phyloP scores from a whole-genome alignment of 2,113 vertebrate species.

The Thomomys bottae region DNA sequence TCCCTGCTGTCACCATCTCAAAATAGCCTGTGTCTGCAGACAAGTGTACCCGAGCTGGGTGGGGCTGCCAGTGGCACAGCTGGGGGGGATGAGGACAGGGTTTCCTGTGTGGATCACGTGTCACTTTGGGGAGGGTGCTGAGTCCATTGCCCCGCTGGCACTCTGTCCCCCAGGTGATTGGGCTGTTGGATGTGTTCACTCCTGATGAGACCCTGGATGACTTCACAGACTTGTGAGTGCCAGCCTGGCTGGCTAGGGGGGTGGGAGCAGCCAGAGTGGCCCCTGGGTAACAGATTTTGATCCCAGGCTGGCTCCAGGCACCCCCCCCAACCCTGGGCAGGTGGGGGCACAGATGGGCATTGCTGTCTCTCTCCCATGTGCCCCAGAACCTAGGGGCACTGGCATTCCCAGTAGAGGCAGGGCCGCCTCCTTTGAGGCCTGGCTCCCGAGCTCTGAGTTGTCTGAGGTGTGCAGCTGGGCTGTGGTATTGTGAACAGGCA shows the following conservation, averaged over 20 bases:
- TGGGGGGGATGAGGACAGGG: background rate
- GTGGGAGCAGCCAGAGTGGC: background rate
- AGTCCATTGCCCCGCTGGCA: background rate
- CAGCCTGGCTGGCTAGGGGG: accelerated
- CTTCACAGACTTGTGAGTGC: constrained; percentile 97
- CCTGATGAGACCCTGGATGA: constrained; percentile 93
- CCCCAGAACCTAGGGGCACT: background rate
- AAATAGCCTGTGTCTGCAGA: constrained; percentile 70
- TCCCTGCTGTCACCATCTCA: constrained; percentile 45
- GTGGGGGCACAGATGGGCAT: background rate
- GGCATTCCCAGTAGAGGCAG: background rate
- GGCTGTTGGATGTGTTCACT: constrained; percentile 96
- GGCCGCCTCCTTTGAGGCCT: background rate
- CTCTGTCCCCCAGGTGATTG: constrained; percentile 91
- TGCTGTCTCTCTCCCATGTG: accelerated
- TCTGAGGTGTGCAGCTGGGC: background rate
- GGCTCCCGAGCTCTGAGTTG: background rate
- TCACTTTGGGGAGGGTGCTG: too few relatives aligned
- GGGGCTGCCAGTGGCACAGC: background rate
- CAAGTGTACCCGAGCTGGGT: constrained; percentile 1
- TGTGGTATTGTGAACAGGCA: background rate
- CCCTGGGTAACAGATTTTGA: background rate
- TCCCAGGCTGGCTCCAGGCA: too few relatives aligned
- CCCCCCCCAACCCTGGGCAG: background rate
- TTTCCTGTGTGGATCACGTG: background rate